Evolutionary conservation across 2,888 invertebrate genomes (phyloP), one percentile per base, ranked within the genome.

Genomic region (Andrena minutula): DNA sequence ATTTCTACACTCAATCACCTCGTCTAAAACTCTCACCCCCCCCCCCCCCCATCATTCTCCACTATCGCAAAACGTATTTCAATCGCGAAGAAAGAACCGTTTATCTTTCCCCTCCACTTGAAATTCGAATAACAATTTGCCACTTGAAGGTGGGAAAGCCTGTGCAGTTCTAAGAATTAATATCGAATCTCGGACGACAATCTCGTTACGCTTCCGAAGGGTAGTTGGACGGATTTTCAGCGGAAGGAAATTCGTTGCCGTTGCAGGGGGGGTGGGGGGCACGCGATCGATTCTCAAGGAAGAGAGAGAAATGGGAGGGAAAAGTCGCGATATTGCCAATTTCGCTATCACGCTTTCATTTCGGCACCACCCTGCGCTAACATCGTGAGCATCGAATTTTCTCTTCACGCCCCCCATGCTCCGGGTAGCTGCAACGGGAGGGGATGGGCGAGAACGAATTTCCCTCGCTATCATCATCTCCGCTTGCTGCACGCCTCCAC

Each of bases 311-410:
- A 82, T 64, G 74, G 78, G 35, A 58, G 81, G 78, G 73, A 75
- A 88, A 85, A 79, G 83, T 85, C 85, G 87, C 89, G 91, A 92
- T 92, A 92, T 92, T 92, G 92, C 91, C 92, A 92, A 92, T 92
- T 92, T 92, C 90, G 89, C 90, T 91, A 91, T 91, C 90, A 86
- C 90, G 85, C 89, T 88, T 89, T 92, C 91, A 89, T 91, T 91
- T 90, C 90, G 86, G 71, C 82, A 41, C 80, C 77, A 76, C 82
- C 83, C 77, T 66, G 66, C 77, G 78, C 77, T 85, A 85, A 86
- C 86, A 70, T 80, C 85, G 81, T 87, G 69, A 78, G 68, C 74
- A 75, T 75, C 85, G 85, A 85, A 84, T 86, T 88, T 86, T 86
- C 87, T 68, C 73, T 70, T 61, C 74, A 61, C 82, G 80, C 76